Evolutionary conservation across 2,797 vertebrate genomes (phyloP).

Genomic region (Mormyrus hasselquistii): DNA sequence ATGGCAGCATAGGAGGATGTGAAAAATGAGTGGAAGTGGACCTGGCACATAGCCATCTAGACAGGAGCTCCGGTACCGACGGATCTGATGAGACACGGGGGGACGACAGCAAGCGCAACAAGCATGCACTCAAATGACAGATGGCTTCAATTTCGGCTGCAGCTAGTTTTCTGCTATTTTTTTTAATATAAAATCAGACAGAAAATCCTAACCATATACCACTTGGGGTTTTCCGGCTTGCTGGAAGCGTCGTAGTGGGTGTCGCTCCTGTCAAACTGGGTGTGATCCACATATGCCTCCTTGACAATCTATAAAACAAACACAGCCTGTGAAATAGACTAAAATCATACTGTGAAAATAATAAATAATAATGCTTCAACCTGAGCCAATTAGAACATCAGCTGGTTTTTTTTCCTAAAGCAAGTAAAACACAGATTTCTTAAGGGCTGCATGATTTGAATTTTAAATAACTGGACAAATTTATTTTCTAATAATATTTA

Average conservation of each 20-base stretch:
- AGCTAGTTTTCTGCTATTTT: neutral
- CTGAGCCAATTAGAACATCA: neutral
- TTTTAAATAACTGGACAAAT: neutral
- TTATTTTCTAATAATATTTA: neutral
- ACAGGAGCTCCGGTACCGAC: neutral
- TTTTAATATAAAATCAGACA: neutral
- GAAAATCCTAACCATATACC: slow-evolving; percentile 79
- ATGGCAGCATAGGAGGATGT: neutral
- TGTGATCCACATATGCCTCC: slow-evolving; percentile 89
- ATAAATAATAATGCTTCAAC: neutral
- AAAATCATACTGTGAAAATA: neutral
- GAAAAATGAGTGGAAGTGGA: neutral
- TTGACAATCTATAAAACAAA: slow-evolving; percentile 74
- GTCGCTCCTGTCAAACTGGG: slow-evolving; percentile 90
- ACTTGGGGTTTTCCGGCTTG: slow-evolving; percentile 83
- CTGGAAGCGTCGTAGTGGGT: slow-evolving; percentile 84
- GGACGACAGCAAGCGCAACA: neutral
- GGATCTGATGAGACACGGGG: neutral
- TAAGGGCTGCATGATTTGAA: neutral
- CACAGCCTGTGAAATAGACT: neutral
- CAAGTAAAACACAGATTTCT: neutral
- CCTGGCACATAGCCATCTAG: neutral
- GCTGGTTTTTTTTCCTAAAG: neutral
- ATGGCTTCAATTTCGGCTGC: neutral
- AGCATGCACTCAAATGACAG: neutral